A percentile compares a stretch with the other conserved stretches of the same genome.
Conservation (phyloP, 2,888 invertebrate species). For the Philopedon plagiatum region DNA sequence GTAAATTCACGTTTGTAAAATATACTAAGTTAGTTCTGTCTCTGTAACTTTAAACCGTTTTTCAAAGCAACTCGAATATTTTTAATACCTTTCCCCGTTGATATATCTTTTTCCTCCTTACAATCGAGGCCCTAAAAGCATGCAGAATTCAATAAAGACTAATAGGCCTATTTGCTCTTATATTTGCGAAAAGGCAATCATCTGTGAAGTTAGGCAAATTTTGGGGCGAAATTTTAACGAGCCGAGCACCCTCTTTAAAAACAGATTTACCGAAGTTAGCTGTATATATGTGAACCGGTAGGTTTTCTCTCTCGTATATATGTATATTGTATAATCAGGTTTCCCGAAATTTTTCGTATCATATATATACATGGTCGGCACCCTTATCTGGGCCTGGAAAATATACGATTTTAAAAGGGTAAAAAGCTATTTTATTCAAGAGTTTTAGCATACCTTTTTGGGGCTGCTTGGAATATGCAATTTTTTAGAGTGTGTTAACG, state of each 20-base stretch:
- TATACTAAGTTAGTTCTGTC: too few species aligned
- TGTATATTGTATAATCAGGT: slow-evolving; percentile 21
- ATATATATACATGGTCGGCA: not conserved
- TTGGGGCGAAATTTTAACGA: slow-evolving; percentile 39
- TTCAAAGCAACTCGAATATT: too few species aligned
- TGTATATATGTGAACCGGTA: not conserved
- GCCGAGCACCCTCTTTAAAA: slow-evolving; percentile 38
- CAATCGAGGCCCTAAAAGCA: not conserved
- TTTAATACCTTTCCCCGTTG: too few species aligned
- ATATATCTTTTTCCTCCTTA: not conserved
- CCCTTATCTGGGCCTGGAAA: slow-evolving; percentile 6
- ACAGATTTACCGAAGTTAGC: slow-evolving; percentile 28
- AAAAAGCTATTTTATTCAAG: slow-evolving; percentile 2
- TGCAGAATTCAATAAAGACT: slow-evolving; percentile 40
- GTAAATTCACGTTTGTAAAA: too few species aligned
- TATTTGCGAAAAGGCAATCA: slow-evolving; percentile 41
- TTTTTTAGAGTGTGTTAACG: not conserved
- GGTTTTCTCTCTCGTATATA: too few species aligned
- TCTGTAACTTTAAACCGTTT: too few species aligned
- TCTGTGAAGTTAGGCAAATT: slow-evolving; percentile 47
- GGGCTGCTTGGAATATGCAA: not conserved
- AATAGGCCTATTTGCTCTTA: slow-evolving; percentile 29
- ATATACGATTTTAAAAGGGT: slow-evolving; percentile 12
- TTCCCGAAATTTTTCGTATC: slow-evolving; percentile 16
- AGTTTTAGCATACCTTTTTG: slow-evolving; percentile 1